Percentiles rank a stretch among this genome's conserved stretches.
These are phyloP conservation scores for Xenopus tropicalis DNA, from an alignment of 2,113 vertebrate genomes.

Conservation along the genomic window DNA sequence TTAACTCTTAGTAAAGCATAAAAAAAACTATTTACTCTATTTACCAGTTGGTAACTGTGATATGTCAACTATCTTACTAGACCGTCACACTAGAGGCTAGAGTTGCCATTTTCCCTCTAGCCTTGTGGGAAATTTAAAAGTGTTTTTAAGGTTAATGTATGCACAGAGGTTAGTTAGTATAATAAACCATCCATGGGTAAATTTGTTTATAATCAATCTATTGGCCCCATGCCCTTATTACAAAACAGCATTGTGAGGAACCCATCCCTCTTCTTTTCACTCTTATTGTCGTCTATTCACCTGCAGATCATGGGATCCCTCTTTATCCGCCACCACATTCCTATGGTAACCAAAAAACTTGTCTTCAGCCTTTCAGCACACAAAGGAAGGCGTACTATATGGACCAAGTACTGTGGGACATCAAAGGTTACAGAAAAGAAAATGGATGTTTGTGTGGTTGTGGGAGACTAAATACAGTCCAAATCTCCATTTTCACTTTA, in stretches of 20 bases:
- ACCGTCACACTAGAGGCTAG: no score
- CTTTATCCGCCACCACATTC: slow-evolving; percentile 20
- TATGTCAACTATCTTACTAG: no score
- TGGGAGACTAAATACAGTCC: neutral
- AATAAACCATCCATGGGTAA: neutral
- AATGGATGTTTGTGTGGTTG: neutral
- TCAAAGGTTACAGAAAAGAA: slow-evolving; percentile 3
- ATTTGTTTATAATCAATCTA: neutral
- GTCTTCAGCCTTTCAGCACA: slow-evolving; percentile 1
- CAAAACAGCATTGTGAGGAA: slow-evolving; percentile 19
- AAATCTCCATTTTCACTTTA: neutral
- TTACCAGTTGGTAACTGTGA: no score
- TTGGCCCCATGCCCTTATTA: slow-evolving; percentile 20
- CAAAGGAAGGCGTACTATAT: slow-evolving; percentile 14
- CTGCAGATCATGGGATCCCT: slow-evolving; percentile 15
- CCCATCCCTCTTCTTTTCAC: slow-evolving; percentile 6
- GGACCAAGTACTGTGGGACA: neutral
- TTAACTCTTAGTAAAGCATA: no score
- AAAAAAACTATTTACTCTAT: no score
- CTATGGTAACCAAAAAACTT: slow-evolving; percentile 27
- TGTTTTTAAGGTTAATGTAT: no score
- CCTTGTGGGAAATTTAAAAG: no score
- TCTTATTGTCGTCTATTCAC: slow-evolving; percentile 27
- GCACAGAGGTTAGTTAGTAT: neutral
- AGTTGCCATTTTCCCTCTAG: no score